Base-by-base conservation (phyloP, 2,113 vertebrate genomes). In the Nycticebus coucang region DNA sequence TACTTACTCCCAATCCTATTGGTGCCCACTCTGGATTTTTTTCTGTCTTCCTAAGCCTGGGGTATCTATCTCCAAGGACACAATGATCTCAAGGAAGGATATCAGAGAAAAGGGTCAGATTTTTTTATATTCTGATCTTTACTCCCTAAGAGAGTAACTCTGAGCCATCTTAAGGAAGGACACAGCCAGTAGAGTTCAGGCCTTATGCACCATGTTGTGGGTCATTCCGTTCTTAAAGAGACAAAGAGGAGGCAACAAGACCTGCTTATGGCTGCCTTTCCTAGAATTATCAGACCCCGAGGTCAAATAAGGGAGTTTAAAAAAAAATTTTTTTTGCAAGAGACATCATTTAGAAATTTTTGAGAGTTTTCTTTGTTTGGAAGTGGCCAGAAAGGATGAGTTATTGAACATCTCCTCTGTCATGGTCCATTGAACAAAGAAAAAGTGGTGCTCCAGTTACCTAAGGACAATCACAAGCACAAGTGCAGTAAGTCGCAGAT, bases 401-500 rank as follows among this genome's bases (percentile, higher is more conserved):
- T 97, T 97, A 98, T 96, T 97, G 98, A 99, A 97, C 97, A 86
- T 94, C 86, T 98, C 98, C 97, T 97, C 59, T 96, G 96, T 98
- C 95, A 97, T 80, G 95, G 97, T 91, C 96, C 33, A 9, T 19
- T 97, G 94, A 98, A 84, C 97, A 98, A 97, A 98, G 96, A 98
- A 95, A 98, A 98, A 96, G 87, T 97, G 97, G 86, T 87, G 8
- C 95, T 96, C 85, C 89, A 97, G 97, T 99, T 99, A 99, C 98
- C 98, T 98, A 98, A 83, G 98, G 98, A 98, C 97, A 97, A 98
- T 98, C 95, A 95, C 95, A 92, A 98, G 98, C 97, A 97, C 96
- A 98, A 98, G 96, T 94, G 97, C 98, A 99, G 98, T 99, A 99
- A 98, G 98, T 98, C 98, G 97, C 97, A 98, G 98, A 98, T 99